Base-by-base conservation (phyloP, 2,113 vertebrate species). In the Rhinoptilus africanus region DNA sequence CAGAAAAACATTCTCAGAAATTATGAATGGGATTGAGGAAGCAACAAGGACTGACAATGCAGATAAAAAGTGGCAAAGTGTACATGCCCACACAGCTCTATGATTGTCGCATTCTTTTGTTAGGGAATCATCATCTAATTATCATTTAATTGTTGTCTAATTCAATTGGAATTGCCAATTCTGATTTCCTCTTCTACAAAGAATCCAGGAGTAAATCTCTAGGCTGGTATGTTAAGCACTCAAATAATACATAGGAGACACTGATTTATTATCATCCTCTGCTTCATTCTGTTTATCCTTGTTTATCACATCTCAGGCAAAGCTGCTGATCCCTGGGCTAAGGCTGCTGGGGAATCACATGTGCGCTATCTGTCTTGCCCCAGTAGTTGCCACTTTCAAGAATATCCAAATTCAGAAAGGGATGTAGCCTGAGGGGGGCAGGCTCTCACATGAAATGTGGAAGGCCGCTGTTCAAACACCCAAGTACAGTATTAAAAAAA, bases 401-500 rank as follows among this genome's bases (percentile, higher is more conserved):
- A 71, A 84, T 84, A 81, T 86, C 72, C n/a, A 62, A 12, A 69
- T 75, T 89, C 51, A 68, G 53, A 85, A 88, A 9, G 17, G 14
- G n/a, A 45, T 54, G 68, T 39, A 89, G 68, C 78, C 71, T 88
- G 85, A 88, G 67, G 63, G 63, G 54, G 62, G 53, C 67, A 95
- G 85, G 68, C 27, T 94, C 48, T 74, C 26, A 86, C 24, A 32
- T 39, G 37, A 72, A 83, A 93, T 86, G n/a, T 45, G 13, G 41
- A 85, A 95, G 32, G 50, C 64, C 88, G n/a, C 32, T 45, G 26
- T 66, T 91, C 67, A 73, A 85, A 91, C 63, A 69, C 34, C 19
- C 20, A 86, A 90, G 18, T 45, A 56, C 21, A 69, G 16, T 35
- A 93, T 64, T 22, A 24, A 66, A 94, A 80, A 59, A 60, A 62